phyloP scores from a whole-genome alignment of 1,140 invertebrate genomes.

The Macrocentrus cingulum region DNA sequence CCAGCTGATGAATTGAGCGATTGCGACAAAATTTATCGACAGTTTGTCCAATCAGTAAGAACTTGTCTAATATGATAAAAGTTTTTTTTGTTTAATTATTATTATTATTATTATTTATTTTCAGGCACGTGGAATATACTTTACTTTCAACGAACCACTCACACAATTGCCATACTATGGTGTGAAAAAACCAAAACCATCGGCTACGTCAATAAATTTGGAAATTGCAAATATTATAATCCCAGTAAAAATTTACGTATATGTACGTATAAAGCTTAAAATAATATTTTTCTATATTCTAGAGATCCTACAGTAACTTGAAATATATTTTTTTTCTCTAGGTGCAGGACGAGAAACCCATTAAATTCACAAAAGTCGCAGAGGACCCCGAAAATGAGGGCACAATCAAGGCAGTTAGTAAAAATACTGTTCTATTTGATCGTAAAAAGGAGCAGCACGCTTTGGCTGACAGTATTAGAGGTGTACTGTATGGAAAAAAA shows the following conservation, averaged over 20 bases:
- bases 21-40: too few relatives aligned
- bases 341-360: slow-evolving; percentile 14
- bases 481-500: slow-evolving; percentile 37
- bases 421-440: slow-evolving; percentile 20
- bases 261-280: not conserved
- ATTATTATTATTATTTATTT: not conserved
- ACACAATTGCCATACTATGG: not conserved
- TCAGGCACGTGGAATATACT: not conserved
- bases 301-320: not conserved
- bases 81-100: not conserved
- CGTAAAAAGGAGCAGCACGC: slow-evolving; percentile 26
- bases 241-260: not conserved
- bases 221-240: not conserved
- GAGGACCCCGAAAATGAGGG: not conserved
- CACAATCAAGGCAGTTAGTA: slow-evolving; percentile 1
- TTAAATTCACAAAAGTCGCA: not conserved
- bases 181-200: not conserved
- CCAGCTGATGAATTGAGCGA: too few relatives aligned
- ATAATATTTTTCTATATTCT: not conserved
- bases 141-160: not conserved
- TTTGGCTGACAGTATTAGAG: slow-evolving; percentile 29
- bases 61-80: not conserved
- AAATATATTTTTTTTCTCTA: not conserved
- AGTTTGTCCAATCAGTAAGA: too few relatives aligned
- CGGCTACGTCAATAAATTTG: not conserved